Evolutionary conservation across 2,888 invertebrate species (phyloP).

Genomic region (Biston betularia): DNA sequence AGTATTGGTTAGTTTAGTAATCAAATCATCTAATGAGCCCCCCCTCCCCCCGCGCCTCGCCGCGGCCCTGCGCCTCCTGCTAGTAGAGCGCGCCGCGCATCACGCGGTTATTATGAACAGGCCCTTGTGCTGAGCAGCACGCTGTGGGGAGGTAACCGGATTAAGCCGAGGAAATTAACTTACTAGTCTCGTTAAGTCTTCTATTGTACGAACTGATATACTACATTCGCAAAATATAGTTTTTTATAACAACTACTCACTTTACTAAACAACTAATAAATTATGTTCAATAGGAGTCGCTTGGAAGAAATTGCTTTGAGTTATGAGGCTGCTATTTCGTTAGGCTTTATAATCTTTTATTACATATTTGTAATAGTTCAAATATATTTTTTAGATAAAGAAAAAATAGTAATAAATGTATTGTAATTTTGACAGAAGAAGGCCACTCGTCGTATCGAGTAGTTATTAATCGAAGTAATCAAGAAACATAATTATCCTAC

Average conservation of each 20-base stretch:
- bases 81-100: slow-evolving; percentile 33
- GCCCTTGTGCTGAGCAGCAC: slow-evolving; percentile 33
- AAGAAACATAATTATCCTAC: too few species aligned
- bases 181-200: neutral
- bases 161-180: slow-evolving; percentile 13
- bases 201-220: neutral
- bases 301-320: too few species aligned
- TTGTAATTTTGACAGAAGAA: too few species aligned
- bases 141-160: slow-evolving; percentile 26
- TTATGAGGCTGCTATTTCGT: too few species aligned
- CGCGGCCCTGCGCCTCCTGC: neutral
- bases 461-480: too few species aligned
- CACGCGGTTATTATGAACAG: slow-evolving; percentile 43
- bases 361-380: too few species aligned
- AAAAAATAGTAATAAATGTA: too few species aligned
- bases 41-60: slow-evolving; percentile 38
- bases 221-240: neutral
- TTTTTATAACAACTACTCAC: too few species aligned
- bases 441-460: too few species aligned
- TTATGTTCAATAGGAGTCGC: too few species aligned
- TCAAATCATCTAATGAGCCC: slow-evolving; percentile 55
- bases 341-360: too few species aligned
- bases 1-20: slow-evolving; percentile 38
- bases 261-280: neutral
- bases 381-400: too few species aligned